These are phyloP conservation scores for Callipepla californica DNA, from an alignment of 2,113 vertebrate species.

Conservation along the genomic window DNA sequence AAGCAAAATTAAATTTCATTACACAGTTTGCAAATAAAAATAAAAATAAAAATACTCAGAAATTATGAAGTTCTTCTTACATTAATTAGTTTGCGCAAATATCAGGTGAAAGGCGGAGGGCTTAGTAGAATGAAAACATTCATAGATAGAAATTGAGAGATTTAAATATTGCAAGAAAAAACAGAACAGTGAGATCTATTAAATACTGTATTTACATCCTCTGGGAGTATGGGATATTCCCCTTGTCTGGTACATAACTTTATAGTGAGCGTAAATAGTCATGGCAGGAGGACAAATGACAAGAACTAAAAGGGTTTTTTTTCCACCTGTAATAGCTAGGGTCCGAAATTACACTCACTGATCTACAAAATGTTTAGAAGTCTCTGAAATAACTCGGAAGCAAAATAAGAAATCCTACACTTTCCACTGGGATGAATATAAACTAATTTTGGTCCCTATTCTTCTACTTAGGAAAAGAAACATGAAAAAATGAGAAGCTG, in stretches of 20 bases:
- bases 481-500: rapidly evolving
- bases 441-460: neutral
- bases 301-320: neutral
- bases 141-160: neutral
- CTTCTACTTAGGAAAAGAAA: neutral
- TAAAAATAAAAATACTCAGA: neutral
- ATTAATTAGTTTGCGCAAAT: neutral
- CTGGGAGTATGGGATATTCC: neutral
- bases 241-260: neutral
- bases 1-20: neutral
- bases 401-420: neutral
- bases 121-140: neutral
- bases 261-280: neutral
- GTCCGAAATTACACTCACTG: neutral
- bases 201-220: neutral
- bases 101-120: neutral
- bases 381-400: neutral
- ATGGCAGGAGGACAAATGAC: neutral
- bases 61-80: neutral
- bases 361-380: neutral
- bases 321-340: neutral
- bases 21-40: neutral
- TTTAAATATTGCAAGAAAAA: neutral
- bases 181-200: neutral
- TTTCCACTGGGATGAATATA: neutral